These are phyloP conservation scores for Brachionus sp. DNA, from an alignment of 1,140 invertebrate species.

Conservation along the genomic window DNA sequence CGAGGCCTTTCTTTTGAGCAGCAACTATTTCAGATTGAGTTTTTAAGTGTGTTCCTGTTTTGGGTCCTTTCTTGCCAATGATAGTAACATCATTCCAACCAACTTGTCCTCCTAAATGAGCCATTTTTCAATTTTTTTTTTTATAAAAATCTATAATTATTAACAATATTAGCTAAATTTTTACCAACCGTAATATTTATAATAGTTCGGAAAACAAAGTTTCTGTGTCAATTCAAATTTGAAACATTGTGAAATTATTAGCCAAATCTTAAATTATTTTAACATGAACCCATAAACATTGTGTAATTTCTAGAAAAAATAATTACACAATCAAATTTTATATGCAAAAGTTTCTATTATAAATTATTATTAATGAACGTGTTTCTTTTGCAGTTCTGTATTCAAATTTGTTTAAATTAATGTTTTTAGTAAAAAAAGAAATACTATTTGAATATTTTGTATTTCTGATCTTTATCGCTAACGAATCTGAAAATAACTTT, in stretches of 20 bases:
- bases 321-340: slow-evolving; percentile 9
- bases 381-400: neutral
- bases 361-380: neutral
- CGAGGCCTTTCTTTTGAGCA: slow-evolving; percentile 43
- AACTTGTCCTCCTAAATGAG: slow-evolving; percentile 28
- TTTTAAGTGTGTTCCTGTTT: slow-evolving; percentile 21
- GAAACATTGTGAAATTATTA: neutral
- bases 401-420: neutral
- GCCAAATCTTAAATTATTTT: neutral
- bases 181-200: neutral
- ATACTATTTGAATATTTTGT: too few species aligned
- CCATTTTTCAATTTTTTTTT: slow-evolving; percentile 43
- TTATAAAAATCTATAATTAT: slow-evolving; percentile 19
- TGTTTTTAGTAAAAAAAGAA: neutral
- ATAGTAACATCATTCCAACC: slow-evolving; percentile 31
- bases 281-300: neutral
- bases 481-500: neutral
- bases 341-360: neutral
- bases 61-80: slow-evolving; percentile 30
- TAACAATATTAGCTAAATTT: neutral
- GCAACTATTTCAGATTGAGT: slow-evolving; percentile 8
- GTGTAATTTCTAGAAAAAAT: slow-evolving; percentile 20
- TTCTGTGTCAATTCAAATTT: neutral
- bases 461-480: too few species aligned
- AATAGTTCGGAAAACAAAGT: neutral